Evolutionary conservation across 64 coral and sea anemone genomes (phyloP).

Genomic region (Acropora tenuis): DNA sequence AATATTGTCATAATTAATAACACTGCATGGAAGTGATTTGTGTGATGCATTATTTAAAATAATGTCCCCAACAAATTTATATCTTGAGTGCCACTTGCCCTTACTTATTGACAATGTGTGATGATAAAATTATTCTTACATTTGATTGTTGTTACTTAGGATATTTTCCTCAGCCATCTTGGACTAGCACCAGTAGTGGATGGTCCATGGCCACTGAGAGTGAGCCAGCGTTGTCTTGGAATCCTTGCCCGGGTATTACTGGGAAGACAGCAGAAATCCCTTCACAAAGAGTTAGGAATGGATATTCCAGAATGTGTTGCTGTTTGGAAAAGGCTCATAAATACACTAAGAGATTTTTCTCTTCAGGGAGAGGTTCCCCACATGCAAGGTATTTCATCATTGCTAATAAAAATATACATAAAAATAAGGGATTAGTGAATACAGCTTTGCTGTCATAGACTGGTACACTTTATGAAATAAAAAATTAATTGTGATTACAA

Average conservation of each 20-base stretch:
- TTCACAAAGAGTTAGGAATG: constrained; percentile 56
- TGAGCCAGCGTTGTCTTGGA: constrained; percentile 68
- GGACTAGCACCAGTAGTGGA: constrained; percentile 57
- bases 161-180: constrained; percentile 67
- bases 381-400: constrained; percentile 56
- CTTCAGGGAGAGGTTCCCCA: constrained; percentile 33
- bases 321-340: constrained; percentile 80
- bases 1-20: no score
- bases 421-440: no score
- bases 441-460: background rate
- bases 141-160: constrained; percentile 29
- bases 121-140: background rate
- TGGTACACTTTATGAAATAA: no score
- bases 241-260: constrained; percentile 84
- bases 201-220: constrained; percentile 75
- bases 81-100: no score
- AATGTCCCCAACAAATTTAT: no score
- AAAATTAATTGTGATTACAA: no score
- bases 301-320: constrained; percentile 75
- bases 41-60: no score
- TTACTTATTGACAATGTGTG: no score
- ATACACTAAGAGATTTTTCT: constrained; percentile 63
- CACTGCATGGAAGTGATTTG: no score
- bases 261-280: constrained; percentile 73
- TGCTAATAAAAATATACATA: no score